These are phyloP conservation scores for Rhineura floridana DNA, from an alignment of 2,113 vertebrate genomes.

Conservation along the genomic window DNA sequence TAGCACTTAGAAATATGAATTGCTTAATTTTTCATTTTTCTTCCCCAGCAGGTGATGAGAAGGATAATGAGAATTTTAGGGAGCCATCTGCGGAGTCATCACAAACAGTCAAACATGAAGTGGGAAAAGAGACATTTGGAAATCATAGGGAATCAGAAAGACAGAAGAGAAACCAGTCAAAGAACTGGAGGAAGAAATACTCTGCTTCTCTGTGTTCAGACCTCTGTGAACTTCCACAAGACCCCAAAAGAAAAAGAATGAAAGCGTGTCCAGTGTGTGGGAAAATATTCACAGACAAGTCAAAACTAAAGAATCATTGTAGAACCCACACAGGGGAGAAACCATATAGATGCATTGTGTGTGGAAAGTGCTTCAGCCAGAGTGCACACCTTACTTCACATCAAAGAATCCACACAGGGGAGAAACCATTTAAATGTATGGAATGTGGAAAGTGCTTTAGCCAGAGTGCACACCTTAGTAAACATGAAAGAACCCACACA, in stretches of 20 bases:
- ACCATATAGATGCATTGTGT: background rate
- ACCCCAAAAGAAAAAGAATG: background rate
- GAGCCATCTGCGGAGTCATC: background rate
- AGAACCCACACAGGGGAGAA: background rate
- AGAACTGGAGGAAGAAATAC: background rate
- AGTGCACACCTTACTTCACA: background rate
- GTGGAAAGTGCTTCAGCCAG: background rate
- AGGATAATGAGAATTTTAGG: background rate
- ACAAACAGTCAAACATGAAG: background rate
- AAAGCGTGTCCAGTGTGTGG: background rate
- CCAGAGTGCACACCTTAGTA: background rate
- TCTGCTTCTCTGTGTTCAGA: background rate
- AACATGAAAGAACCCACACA: background rate
- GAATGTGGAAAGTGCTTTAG: background rate
- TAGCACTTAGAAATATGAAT: too few relatives aligned
- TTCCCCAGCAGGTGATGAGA: background rate
- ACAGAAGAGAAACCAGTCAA: background rate
- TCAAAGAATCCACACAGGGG: background rate
- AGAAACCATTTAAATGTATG: background rate
- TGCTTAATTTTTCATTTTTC: background rate
- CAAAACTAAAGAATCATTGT: background rate
- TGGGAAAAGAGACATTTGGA: background rate
- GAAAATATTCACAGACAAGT: background rate
- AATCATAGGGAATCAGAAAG: background rate
- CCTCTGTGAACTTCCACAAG: background rate